Base-by-base conservation (phyloP, 2,113 vertebrate genomes). In the Bathybates hornii region DNA sequence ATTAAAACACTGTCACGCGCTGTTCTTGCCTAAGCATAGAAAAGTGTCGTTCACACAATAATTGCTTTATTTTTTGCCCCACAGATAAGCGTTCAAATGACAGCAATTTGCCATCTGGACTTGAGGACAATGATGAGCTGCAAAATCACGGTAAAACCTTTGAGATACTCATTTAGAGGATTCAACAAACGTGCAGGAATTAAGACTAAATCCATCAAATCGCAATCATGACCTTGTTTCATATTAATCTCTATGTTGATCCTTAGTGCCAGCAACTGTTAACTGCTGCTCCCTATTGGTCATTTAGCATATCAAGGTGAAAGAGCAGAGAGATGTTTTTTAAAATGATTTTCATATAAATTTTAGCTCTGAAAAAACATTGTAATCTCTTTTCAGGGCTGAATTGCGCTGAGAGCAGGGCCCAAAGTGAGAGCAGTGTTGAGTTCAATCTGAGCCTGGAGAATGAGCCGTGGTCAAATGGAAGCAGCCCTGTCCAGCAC, bases 351-450 rank as follows among this genome's bases (percentile, higher is more conserved):
- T 80, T 2, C 27, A 7, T 2, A 32, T 24, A 8, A 59, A 34
- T 38, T n/a, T 19, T 17, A 53, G 36, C 43, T 78, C 27, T 81
- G 50, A 48, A 19, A 19, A 71, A 54, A 12, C 27, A 32, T 21
- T 3, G 4, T 82, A 16, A 21, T 87, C 2, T 85, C 4, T 68
- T 86, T 81, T 9, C 88, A 95, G 97, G 95, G 95, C 54, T 95
- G 89, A 96, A 93, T 93, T 96, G 96, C 34, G 91, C 96, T 5
- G 97, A 97, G 71, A 98, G 97, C 92, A 97, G 98, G 83, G 97
- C 97, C 3, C 97, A 98, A n/a, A 99, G 98, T 84, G 97, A 98
- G 92, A 98, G 98, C 96, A 98, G 98, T 3, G 97, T 97, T 36
- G 98, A 98, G 85, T 98, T 98, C 90, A 98, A 95, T 48, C 95